Conservation (phyloP, 1,140 invertebrate genomes). For the Ceratosolen solmsi region DNA sequence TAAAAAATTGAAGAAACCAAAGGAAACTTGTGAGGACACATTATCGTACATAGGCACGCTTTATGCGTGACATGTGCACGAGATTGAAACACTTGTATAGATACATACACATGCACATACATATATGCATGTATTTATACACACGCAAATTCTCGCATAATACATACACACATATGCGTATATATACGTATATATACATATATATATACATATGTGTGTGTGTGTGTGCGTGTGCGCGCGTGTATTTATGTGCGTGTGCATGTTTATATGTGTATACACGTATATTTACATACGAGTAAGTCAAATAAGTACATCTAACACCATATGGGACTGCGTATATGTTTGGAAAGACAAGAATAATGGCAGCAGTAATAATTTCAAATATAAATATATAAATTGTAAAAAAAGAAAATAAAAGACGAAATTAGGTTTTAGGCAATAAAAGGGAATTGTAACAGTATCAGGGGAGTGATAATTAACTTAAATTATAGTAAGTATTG, state of each 20-base stretch:
- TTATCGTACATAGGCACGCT: conserved; percentile 3
- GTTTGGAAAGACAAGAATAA: conserved; percentile 54
- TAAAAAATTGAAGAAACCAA: conserved; percentile 2
- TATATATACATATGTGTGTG: no score
- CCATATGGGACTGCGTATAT: conserved; percentile 60
- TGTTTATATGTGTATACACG: no score
- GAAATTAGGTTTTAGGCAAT: background rate
- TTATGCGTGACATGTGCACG: conserved; percentile 11
- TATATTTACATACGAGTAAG: conserved; percentile 24
- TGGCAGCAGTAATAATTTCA: conserved; percentile 53
- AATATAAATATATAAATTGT: conserved; percentile 25
- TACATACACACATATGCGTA: no score
- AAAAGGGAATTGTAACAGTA: conserved; percentile 8
- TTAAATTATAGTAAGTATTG: conserved; percentile 46
- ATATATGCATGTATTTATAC: conserved; percentile 21
- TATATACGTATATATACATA: no score
- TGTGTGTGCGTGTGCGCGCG: no score
- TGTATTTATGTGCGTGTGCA: no score
- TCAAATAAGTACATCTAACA: conserved; percentile 62
- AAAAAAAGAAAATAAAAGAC: conserved; percentile 33
- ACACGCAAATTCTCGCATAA: no score
- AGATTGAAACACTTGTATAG: conserved; percentile 11
- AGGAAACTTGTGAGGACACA: background rate
- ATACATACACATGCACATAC: background rate
- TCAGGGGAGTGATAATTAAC: conserved; percentile 37